phyloP scores from a whole-genome alignment of 2,888 invertebrate species.

The Microchrysa polita region DNA sequence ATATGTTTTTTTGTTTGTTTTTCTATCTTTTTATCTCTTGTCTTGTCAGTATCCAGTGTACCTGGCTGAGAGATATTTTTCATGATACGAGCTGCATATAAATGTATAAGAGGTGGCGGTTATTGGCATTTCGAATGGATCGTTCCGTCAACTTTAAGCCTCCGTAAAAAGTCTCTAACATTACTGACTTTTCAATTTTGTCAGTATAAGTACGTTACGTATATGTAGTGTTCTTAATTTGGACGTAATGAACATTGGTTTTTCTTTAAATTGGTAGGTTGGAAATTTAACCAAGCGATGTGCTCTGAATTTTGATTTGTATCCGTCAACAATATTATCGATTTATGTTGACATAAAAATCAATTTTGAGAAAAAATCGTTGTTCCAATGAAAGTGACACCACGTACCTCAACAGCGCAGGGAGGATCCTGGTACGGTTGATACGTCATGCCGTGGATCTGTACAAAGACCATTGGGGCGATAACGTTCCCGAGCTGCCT shows the following conservation, averaged over 20 bases:
- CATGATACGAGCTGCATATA: neutral
- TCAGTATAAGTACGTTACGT: neutral
- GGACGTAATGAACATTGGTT: neutral
- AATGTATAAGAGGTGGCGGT: conserved; percentile 18
- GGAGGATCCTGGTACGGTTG: too few relatives aligned
- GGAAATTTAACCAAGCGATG: neutral
- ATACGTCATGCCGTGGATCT: too few relatives aligned
- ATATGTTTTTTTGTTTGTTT: neutral
- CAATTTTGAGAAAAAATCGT: too few relatives aligned
- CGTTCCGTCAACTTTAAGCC: neutral
- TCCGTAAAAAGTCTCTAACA: neutral
- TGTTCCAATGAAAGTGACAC: too few relatives aligned
- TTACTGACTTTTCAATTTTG: too few relatives aligned
- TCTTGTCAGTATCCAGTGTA: too few relatives aligned
- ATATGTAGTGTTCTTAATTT: neutral
- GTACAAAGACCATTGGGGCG: too few relatives aligned
- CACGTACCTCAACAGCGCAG: too few relatives aligned
- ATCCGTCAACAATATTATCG: neutral
- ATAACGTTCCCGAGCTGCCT: too few relatives aligned
- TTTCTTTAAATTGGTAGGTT: neutral
- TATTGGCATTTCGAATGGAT: conserved; percentile 29
- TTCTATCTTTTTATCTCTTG: neutral
- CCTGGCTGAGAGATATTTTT: neutral
- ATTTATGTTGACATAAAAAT: too few relatives aligned
- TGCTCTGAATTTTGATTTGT: neutral